Percentiles rank a stretch among this genome's conserved stretches.
Evolutionary conservation across 2,113 vertebrate genomes (phyloP).

Genomic region (Rallus limicola): DNA sequence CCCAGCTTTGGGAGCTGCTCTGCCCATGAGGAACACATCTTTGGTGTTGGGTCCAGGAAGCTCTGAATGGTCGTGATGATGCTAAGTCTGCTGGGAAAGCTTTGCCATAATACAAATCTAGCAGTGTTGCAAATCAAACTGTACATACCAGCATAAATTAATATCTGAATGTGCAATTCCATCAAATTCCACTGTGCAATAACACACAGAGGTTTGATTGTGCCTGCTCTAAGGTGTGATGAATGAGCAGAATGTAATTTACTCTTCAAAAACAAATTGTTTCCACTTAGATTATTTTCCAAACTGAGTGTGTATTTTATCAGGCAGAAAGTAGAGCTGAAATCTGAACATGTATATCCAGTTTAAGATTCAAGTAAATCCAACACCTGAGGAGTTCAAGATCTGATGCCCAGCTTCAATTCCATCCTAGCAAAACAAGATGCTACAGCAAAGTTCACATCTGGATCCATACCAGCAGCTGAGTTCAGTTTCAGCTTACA

Average conservation of each 20-base stretch:
- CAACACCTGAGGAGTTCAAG: neutral
- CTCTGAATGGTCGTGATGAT: neutral
- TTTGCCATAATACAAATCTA: neutral
- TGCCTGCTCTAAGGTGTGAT: neutral
- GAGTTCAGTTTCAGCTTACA: neutral
- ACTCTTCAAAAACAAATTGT: neutral
- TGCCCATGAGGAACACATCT: neutral
- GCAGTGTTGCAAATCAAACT: neutral
- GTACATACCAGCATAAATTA: neutral
- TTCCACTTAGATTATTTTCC: neutral
- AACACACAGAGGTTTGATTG: neutral
- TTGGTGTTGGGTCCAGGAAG: neutral
- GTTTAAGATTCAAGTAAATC: neutral
- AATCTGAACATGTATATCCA: neutral
- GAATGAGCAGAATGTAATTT: neutral
- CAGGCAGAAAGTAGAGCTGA: neutral
- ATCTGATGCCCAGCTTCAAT: neutral
- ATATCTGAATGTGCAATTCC: neutral
- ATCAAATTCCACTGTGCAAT: neutral
- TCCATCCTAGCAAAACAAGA: neutral
- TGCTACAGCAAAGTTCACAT: neutral
- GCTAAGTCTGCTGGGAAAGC: neutral
- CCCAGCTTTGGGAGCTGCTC: neutral
- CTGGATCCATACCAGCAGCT: neutral
- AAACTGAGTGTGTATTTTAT: neutral